These are phyloP conservation scores for Morone chrysops DNA, from an alignment of 2,113 vertebrate genomes.

Conservation along the genomic window DNA sequence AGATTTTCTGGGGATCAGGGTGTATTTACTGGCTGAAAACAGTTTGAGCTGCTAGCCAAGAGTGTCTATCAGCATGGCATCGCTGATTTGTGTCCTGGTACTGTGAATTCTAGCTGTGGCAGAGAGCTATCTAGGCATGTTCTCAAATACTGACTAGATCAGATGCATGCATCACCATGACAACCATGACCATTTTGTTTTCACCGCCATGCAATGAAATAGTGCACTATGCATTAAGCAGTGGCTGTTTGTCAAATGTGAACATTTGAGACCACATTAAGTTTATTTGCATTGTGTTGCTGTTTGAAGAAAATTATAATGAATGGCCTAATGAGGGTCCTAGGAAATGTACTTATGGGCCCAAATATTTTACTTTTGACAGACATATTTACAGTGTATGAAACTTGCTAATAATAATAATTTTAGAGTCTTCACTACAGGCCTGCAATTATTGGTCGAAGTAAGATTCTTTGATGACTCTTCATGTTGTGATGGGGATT, in stretches of 20 bases:
- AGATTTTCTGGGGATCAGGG: conserved; percentile 64
- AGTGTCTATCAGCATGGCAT: conserved; percentile 58
- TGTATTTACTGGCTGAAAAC: conserved; percentile 57
- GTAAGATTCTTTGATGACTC: background rate
- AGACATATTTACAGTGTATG: background rate
- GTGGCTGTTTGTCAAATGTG: conserved; percentile 14
- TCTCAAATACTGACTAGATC: conserved; percentile 42
- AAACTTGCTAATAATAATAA: background rate
- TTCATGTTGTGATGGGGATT: background rate
- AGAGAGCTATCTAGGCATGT: conserved; percentile 21
- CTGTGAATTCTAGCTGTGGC: conserved; percentile 50
- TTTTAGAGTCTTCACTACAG: background rate
- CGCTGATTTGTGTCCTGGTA: conserved; percentile 57
- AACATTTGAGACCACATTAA: background rate
- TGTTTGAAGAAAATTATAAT: background rate
- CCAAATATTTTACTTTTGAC: background rate
- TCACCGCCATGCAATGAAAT: conserved; percentile 10
- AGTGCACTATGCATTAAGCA: conserved; percentile 11
- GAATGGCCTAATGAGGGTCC: background rate
- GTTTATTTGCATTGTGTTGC: background rate
- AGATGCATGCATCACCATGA: conserved; percentile 56
- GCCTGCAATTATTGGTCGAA: background rate
- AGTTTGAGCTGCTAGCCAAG: conserved; percentile 52
- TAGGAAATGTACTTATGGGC: background rate
- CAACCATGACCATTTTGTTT: conserved; percentile 43